A percentile compares a stretch with the other conserved stretches of the same genome.
phyloP scores from a whole-genome alignment of 2,113 vertebrate species.

The Sporophila hypoxantha region DNA sequence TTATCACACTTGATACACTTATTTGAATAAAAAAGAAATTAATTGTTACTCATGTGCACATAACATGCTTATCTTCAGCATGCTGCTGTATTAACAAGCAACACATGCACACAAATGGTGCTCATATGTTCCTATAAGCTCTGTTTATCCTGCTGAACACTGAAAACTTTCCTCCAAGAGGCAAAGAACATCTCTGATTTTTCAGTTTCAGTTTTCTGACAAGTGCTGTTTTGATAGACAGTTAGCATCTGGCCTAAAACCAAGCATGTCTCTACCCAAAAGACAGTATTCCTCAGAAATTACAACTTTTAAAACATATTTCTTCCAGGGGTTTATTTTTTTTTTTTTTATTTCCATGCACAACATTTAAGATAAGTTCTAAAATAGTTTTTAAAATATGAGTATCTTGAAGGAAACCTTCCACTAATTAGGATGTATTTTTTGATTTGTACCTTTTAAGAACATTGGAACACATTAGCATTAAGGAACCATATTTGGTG shows the following conservation, averaged over 20 bases:
- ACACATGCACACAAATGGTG: not conserved
- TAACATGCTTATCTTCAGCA: not conserved
- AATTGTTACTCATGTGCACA: not conserved
- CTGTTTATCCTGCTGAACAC: not conserved
- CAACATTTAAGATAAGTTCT: not conserved
- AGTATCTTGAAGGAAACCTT: not conserved
- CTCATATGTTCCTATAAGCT: not conserved
- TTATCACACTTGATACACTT: not conserved
- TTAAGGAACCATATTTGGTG: not conserved
- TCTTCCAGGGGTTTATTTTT: not conserved
- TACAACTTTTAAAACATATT: not conserved
- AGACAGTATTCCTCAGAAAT: not conserved
- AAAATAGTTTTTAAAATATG: not conserved
- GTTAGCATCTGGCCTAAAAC: not conserved
- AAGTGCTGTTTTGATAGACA: not conserved
- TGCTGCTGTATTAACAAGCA: fast-evolving
- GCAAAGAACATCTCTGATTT: not conserved
- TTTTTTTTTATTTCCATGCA: not conserved
- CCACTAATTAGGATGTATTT: not conserved
- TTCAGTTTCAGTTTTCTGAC: not conserved
- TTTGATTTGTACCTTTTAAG: not conserved
- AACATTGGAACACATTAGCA: not conserved
- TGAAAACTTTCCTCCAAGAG: not conserved
- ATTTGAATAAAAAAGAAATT: not conserved
- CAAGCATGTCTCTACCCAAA: not conserved